Evolutionary conservation across 2,888 invertebrate genomes (phyloP), one percentile per base, ranked within the genome.

Genomic region (Xylota sylvarum): DNA sequence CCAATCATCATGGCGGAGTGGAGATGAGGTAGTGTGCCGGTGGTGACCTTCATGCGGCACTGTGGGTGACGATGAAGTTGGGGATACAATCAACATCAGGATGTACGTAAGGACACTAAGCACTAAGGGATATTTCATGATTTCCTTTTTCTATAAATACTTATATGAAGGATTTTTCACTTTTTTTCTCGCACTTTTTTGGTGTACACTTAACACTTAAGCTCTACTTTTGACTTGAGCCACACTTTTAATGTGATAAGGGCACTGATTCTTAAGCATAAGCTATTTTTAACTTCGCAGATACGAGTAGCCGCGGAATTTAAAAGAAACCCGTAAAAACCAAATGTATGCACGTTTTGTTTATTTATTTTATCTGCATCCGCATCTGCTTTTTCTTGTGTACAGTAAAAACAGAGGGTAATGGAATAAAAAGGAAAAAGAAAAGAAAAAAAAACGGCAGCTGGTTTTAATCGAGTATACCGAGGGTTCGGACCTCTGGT

Each of bases 1-100:
- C 93, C 93, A 93, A 80, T 92, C 90, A 46, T 89, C 89, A 74
- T 92, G 92, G 17, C 88, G 90, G 7, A 89, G 77, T n/a, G 88
- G 89, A 5, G 48, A 40, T 27, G 76, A 62, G 9, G 27, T 23
- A 14, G 77, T 48, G 2, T 62, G 65, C 37, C 55, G 76, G 10
- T 56, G 67, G 32, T 65, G 32, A 32, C 46, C 64, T 56, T 83
- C 78, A 64, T 58, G 67, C 7, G 67, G 23, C 4, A 43, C 72
- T 27, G 76, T 60, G 7, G 67, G 32, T 40, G 82, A 86, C 12
- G 67, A 2, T 17, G 40, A 40, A 27, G 19, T 64, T 46, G 46
- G 46, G 23, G 65, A 35, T 7, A 55, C 17, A 6, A 14, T 43
- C 4, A 32, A 43, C 23, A 62, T n/a, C 19, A 73, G 56, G 32